Evolutionary conservation across 2,113 vertebrate genomes (phyloP).

Genomic region (Sylvilagus bachmani): DNA sequence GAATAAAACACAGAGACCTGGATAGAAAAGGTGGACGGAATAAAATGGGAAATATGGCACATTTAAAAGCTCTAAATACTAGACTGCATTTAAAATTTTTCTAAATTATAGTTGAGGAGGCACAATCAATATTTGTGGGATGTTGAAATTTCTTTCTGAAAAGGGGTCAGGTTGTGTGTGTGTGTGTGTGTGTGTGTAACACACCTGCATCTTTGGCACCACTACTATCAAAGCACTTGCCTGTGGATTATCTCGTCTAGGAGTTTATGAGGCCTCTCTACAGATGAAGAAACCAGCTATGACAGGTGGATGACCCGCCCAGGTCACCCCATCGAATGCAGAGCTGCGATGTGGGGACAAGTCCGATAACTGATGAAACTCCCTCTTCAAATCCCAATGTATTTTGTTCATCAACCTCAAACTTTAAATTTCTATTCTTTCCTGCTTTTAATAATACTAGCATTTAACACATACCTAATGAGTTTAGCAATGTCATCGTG

Average conservation of each 20-base stretch:
- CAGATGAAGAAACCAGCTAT: neutral
- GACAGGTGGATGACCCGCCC: neutral
- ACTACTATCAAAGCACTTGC: neutral
- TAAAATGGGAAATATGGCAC: neutral
- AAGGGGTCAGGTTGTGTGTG: too few relatives aligned
- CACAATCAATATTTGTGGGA: neutral
- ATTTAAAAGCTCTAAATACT: neutral
- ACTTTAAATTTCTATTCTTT: neutral
- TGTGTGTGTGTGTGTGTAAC: too few relatives aligned
- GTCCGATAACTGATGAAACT: neutral
- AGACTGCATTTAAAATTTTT: neutral
- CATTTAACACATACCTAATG: neutral
- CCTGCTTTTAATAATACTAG: slow-evolving; percentile 2
- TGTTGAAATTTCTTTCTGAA: neutral
- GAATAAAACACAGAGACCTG: too few relatives aligned
- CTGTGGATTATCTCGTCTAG: neutral
- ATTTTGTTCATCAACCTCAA: neutral
- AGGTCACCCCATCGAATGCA: neutral
- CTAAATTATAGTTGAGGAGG: neutral
- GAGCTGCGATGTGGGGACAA: neutral
- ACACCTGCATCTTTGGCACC: neutral
- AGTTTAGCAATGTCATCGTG: neutral
- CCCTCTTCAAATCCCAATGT: neutral
- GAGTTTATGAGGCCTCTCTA: neutral
- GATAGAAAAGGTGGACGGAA: too few relatives aligned